These are phyloP conservation scores for Eupeodes corollae DNA, from an alignment of 1,140 invertebrate species.

Conservation along the genomic window DNA sequence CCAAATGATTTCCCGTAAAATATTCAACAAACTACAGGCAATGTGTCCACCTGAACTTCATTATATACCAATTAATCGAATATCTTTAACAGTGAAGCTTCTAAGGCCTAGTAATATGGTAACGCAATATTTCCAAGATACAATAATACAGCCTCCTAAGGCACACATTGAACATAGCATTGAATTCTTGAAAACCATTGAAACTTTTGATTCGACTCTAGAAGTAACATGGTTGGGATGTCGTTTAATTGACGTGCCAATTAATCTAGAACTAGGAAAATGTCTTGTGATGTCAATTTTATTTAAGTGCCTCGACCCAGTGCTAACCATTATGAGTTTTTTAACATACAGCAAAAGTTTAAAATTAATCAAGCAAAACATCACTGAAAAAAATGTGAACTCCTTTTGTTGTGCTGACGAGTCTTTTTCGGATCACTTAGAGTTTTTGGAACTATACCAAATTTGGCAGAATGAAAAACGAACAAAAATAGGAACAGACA, in stretches of 20 bases:
- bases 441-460: slow-evolving; percentile 74
- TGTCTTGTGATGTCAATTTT: slow-evolving; percentile 84
- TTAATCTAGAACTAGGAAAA: slow-evolving; percentile 85
- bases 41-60: slow-evolving; percentile 9
- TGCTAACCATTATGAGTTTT: slow-evolving; percentile 82
- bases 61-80: slow-evolving; percentile 20
- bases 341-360: slow-evolving; percentile 47
- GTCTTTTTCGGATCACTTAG: slow-evolving; percentile 85
- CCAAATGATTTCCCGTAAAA: slow-evolving; percentile 14
- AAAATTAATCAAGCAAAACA: slow-evolving; percentile 45
- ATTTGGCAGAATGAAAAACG: slow-evolving; percentile 55
- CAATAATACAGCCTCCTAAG: slow-evolving; percentile 52
- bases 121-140: slow-evolving; percentile 20
- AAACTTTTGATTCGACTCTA: slow-evolving; percentile 71
- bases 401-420: slow-evolving; percentile 63
- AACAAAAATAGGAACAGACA: slow-evolving; percentile 6
- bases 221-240: slow-evolving; percentile 76
- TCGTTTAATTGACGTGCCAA: slow-evolving; percentile 76
- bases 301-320: slow-evolving; percentile 87
- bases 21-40: slow-evolving; percentile 7
- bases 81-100: slow-evolving; percentile 22
- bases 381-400: slow-evolving; percentile 46
- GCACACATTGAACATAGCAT: slow-evolving; percentile 68
- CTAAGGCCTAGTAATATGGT: slow-evolving; percentile 17
- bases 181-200: slow-evolving; percentile 70